Evolutionary conservation across 2,888 invertebrate species (phyloP), one percentile per base, ranked within the genome.

Genomic region (Poecilus cupreus): DNA sequence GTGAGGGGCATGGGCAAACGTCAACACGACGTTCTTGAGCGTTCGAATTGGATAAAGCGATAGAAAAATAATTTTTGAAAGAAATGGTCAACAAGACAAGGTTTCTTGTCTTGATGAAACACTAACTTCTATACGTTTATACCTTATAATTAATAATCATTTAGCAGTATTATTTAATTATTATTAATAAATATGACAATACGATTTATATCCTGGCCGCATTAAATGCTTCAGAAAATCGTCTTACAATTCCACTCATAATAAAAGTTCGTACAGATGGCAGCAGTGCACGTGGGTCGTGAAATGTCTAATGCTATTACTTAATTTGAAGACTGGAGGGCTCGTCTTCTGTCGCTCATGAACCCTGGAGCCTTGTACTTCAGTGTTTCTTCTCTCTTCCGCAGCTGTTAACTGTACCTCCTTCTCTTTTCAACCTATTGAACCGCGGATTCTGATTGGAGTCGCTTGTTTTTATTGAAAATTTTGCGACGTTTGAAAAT

Each of bases 241-340:
- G 24, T 4, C 60, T 57, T 60, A 26, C 10, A 1, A 8, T 32
- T 3, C 54, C 22, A 16, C 6, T 22, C 20, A 2, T 3, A 2
- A 13, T 13, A 6, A 22, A 22, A 22, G 18, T 26, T 10, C 60
- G 24, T n/a, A 13, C 26, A 54, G 11, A 54, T 54, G 43, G 37
- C 68, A 68, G 68, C 32, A 68, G 3, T 39, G 57, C 39, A 72
- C 43, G 76, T 60, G 60, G 60, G 26, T 13, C 2, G 16, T 6
- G 5, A 18, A 32, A 54, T 6, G n/a, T 39, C 54, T 77, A 77
- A 77, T 60, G 76, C 76, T 77, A 77, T 77, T 77, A 77, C 39
- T 77, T 77, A 60, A 77, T 77, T 77, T 77, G 39, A 57, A 60
- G 57, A 13, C 24, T n/a, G 43, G 26, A 60, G 60, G 26, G 13